Percentiles rank a stretch among this genome's conserved stretches.
Conservation (phyloP, 1,140 invertebrate genomes). For the Diuraphis noxia region DNA sequence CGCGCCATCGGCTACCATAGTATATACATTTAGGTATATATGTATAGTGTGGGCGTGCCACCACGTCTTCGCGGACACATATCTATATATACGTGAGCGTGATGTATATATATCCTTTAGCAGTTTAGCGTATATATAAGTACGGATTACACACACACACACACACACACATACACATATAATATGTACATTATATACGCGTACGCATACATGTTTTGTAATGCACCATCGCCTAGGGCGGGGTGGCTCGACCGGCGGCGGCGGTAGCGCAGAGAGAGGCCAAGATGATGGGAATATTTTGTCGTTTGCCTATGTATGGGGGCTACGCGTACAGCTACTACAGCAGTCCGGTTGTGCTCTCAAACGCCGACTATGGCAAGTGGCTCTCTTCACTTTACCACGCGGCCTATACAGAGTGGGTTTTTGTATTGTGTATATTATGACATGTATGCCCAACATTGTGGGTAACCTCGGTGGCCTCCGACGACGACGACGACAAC, state of each 20-base stretch:
- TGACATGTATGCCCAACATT: not conserved
- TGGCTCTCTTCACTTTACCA: slow-evolving; percentile 43
- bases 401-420: not conserved
- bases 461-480: slow-evolving; percentile 49
- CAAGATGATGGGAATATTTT: slow-evolving; percentile 52
- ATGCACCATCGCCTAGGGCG: slow-evolving; percentile 45
- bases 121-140: not conserved
- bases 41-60: slow-evolving; percentile 26
- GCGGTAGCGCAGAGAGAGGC: not conserved
- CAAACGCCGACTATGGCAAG: slow-evolving; percentile 52
- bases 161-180: not conserved
- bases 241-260: slow-evolving; percentile 16
- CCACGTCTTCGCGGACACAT: not conserved
- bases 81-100: not conserved
- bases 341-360: slow-evolving; percentile 42
- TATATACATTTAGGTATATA: not conserved
- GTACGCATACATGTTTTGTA: slow-evolving; percentile 28
- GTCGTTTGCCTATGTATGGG: slow-evolving; percentile 54
- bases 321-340: not conserved
- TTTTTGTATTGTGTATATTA: slow-evolving; percentile 45
- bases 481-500: slow-evolving; percentile 39
- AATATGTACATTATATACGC: not conserved
- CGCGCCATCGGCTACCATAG: not conserved
- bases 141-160: not conserved
- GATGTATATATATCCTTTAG: not conserved